phyloP scores from a whole-genome alignment of 2,797 vertebrate genomes.

The Mycteria americana region DNA sequence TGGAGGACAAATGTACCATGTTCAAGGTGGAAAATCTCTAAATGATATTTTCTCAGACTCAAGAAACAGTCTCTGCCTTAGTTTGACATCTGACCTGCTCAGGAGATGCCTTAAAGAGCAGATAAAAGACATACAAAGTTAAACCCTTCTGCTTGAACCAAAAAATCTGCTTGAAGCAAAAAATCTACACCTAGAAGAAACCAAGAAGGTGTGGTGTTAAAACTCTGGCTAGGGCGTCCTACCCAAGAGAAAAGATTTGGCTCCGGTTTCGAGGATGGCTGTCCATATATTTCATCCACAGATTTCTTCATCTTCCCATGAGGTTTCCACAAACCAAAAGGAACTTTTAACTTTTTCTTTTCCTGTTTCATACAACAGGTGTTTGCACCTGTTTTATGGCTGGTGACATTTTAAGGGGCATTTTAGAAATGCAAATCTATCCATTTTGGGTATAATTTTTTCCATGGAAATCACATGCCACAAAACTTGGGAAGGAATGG shows the following conservation, averaged over 20 bases:
- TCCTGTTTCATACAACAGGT: background rate
- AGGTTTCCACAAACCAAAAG: background rate
- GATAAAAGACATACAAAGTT: background rate
- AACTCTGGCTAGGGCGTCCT: background rate
- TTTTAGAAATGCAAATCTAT: background rate
- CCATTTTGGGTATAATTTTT: background rate
- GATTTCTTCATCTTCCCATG: background rate
- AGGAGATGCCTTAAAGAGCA: background rate
- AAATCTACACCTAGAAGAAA: background rate
- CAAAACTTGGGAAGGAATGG: background rate
- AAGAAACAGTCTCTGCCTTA: background rate
- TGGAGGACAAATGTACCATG: background rate
- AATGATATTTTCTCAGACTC: background rate
- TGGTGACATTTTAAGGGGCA: background rate
- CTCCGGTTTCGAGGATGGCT: background rate
- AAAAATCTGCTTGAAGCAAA: too few species aligned
- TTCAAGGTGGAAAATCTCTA: background rate
- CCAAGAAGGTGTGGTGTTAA: background rate
- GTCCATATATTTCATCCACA: background rate
- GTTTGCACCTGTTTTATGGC: background rate
- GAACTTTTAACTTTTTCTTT: background rate
- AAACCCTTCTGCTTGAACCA: background rate
- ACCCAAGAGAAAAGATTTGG: background rate
- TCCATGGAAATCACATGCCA: background rate
- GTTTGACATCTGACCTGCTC: background rate